phyloP scores from a whole-genome alignment of 1,140 invertebrate genomes.

The Ptiloglossa arizonensis region DNA sequence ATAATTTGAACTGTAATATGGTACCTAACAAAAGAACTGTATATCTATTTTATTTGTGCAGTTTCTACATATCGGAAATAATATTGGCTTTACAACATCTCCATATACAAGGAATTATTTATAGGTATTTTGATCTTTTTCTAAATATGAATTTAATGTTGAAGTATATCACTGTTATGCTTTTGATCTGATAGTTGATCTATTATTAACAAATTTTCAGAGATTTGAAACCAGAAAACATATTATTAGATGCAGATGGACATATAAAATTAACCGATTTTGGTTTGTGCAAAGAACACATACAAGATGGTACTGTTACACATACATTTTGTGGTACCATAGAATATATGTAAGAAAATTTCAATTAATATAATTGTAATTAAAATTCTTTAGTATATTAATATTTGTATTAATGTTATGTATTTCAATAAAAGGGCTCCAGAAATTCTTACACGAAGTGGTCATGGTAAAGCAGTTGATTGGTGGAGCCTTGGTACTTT shows the following conservation, averaged over 20 bases:
- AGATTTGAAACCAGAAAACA: constrained; percentile 99
- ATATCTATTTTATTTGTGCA: constrained; percentile 82
- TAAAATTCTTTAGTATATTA: constrained; percentile 10
- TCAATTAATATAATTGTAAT: not conserved
- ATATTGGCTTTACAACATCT: constrained; percentile 98
- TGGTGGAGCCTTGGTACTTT: constrained; percentile 99
- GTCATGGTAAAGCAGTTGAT: constrained; percentile 99
- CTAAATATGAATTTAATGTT: not conserved
- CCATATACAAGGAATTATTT: constrained; percentile 97
- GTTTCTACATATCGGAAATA: constrained; percentile 99
- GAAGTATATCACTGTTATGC: not conserved
- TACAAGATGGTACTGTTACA: constrained; percentile 96
- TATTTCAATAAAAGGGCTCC: constrained; percentile 89
- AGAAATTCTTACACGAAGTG: constrained; percentile 96
- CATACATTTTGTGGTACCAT: constrained; percentile 99
- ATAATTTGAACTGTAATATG: not conserved
- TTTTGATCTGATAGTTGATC: not conserved
- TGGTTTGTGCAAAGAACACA: constrained; percentile 99
- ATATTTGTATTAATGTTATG: constrained; percentile 14
- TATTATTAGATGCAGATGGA: constrained; percentile 95
- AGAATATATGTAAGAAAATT: constrained; percentile 95
- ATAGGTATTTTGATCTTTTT: constrained; percentile 81
- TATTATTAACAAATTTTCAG: constrained; percentile 77
- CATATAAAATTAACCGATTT: constrained; percentile 99
- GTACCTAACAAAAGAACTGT: not conserved